These are phyloP conservation scores for Limanda limanda DNA, from an alignment of 2,113 vertebrate genomes.

Conservation along the genomic window DNA sequence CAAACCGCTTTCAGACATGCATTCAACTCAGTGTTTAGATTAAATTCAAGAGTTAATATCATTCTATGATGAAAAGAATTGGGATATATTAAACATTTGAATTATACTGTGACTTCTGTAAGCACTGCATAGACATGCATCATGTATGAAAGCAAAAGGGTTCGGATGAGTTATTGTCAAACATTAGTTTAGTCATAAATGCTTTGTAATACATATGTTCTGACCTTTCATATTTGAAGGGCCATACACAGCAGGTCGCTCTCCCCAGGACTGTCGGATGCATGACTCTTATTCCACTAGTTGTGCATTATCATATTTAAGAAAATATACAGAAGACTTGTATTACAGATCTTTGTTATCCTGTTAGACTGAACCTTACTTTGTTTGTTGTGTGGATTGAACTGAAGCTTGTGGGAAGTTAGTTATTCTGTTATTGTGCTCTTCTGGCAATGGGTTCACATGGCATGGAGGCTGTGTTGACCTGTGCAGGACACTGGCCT, in stretches of 20 bases:
- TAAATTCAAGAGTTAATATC: no score
- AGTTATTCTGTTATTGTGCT: conserved; percentile 42
- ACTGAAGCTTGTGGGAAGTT: conserved; percentile 34
- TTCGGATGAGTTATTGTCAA: no score
- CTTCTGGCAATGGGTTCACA: conserved; percentile 42
- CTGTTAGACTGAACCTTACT: conserved; percentile 40
- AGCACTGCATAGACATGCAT: not conserved
- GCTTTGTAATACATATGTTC: not conserved
- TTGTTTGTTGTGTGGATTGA: conserved; percentile 36
- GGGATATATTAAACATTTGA: no score
- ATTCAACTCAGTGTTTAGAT: no score
- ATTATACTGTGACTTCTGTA: no score
- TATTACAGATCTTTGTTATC: conserved; percentile 26
- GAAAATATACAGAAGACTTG: conserved; percentile 35
- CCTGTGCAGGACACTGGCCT: conserved; percentile 45
- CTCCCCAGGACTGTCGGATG: conserved; percentile 28
- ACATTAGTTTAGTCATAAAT: no score
- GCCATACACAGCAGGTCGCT: conserved; percentile 13
- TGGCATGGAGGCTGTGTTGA: conserved; percentile 24
- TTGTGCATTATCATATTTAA: conserved; percentile 1
- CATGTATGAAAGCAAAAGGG: not conserved
- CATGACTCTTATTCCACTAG: not conserved
- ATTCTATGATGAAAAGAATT: no score
- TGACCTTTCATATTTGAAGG: not conserved
- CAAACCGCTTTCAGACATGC: no score